A percentile compares a stretch with the other conserved stretches of the same genome.
These are phyloP conservation scores for Crax fasciolata DNA, from an alignment of 2,797 vertebrate species.

Conservation along the genomic window DNA sequence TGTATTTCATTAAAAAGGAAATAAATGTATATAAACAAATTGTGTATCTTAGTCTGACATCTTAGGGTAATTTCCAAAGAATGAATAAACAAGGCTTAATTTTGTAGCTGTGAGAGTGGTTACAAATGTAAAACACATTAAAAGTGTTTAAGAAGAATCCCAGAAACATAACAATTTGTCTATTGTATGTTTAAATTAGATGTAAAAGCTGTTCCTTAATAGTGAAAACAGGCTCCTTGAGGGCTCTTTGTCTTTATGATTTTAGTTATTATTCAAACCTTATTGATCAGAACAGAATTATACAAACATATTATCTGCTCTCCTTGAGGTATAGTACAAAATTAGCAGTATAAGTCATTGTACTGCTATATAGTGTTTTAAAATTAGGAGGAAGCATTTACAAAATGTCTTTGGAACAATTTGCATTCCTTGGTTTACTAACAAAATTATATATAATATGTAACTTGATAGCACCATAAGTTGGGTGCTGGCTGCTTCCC, in stretches of 20 bases:
- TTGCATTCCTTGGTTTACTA: constrained; percentile 3
- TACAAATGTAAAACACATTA: background rate
- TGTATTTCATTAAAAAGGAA: constrained; percentile 66
- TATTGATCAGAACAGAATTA: constrained; percentile 48
- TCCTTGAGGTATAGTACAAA: background rate
- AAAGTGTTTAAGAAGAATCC: background rate
- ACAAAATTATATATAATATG: background rate
- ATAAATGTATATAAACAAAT: constrained; percentile 39
- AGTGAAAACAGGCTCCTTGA: background rate
- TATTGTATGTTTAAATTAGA: background rate
- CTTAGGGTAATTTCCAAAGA: constrained; percentile 35
- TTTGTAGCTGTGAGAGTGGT: background rate
- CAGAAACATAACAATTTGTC: background rate
- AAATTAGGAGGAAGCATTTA: background rate
- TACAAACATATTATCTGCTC: background rate
- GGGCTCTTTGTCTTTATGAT: constrained; percentile 12
- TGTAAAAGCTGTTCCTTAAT: background rate
- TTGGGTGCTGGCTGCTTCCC: background rate
- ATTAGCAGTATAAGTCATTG: background rate
- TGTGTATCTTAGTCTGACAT: constrained; percentile 50
- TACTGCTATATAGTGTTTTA: background rate
- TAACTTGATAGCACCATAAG: fast-evolving
- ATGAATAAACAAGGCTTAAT: background rate
- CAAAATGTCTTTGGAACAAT: background rate
- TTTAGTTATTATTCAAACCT: constrained; percentile 55